Base-by-base conservation (phyloP, 2,113 vertebrate species). In the Alosa alosa region DNA sequence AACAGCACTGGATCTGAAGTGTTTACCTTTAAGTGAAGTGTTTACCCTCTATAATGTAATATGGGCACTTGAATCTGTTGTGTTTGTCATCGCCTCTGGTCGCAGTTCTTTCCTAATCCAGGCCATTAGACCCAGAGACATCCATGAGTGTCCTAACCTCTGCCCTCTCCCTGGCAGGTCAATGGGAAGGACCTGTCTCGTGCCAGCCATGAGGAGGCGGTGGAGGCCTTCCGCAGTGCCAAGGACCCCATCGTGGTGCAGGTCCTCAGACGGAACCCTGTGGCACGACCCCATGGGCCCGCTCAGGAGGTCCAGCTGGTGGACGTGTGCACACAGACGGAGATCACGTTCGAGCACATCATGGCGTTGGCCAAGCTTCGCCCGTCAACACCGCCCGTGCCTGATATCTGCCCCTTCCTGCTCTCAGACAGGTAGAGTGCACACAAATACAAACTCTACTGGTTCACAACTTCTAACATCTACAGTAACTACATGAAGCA, bases 281-380 rank as follows among this genome's bases (percentile, higher is more conserved):
- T 96, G 45, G 92, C 93, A 87, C 96, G 95, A 91, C 87, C 88
- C 49, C 95, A 95, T 10, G 95, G 94, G 7, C 89, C 91, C 25
- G 89, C 91, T 92, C 96, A 96, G 84, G 97, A 97, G 91, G 94
- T 97, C 85, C 96, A 91, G 83, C 93, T 99, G 90, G 94, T 94
- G 92, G 95, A 99, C 39, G 97, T 96, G 90, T 97, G 97, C 94
- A 99, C 98, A 36, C 98, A 99, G 94, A 99, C 98, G 0, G 98
- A 99, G 94, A 98, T 99, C 94, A 99, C 97, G 81, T 99, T 99
- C 2, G 97, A 99, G 91, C 97, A 98, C 92, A 97, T 99, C 91
- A 97, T 98, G 97, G 97, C 97, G 88, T 92, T 99, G 90, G 96
- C 97, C 90, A 99, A 99, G 92, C 95, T 99, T 18, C 96, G 96